Evolutionary conservation across 2,797 vertebrate genomes (phyloP).

Genomic region (Aulostomus chinensis): DNA sequence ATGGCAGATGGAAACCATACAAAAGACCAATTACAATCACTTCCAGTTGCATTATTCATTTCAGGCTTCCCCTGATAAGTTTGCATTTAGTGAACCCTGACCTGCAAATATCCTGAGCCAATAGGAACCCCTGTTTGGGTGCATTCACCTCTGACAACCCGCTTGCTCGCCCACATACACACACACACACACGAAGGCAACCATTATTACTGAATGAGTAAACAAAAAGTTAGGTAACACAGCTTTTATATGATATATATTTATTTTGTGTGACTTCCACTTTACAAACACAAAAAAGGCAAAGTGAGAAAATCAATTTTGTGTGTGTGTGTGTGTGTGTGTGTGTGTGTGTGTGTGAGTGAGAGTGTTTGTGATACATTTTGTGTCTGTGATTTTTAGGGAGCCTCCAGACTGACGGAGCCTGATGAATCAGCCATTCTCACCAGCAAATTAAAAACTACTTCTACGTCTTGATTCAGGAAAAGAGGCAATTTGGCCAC

Average conservation of each 20-base stretch:
- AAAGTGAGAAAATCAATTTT: slow-evolving; percentile 19
- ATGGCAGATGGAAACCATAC: neutral
- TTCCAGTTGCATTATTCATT: slow-evolving; percentile 13
- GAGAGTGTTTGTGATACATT: slow-evolving; percentile 4
- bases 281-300: slow-evolving; percentile 12
- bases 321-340: too few relatives aligned
- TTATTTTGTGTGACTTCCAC: slow-evolving; percentile 17
- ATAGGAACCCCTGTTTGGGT: slow-evolving; percentile 13
- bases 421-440: slow-evolving; percentile 61
- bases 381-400: too few relatives aligned
- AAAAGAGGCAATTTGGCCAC: too few relatives aligned
- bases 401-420: too few relatives aligned
- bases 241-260: neutral
- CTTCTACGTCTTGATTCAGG: too few relatives aligned
- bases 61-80: slow-evolving; percentile 13
- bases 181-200: slow-evolving; percentile 1
- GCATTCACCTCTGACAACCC: slow-evolving; percentile 14
- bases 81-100: slow-evolving; percentile 18
- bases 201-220: neutral
- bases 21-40: slow-evolving; percentile 33
- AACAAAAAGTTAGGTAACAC: neutral
- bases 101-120: slow-evolving; percentile 7
- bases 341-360: too few relatives aligned
- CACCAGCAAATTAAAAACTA: slow-evolving; percentile 58
- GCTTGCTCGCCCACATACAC: too few relatives aligned